These are phyloP conservation scores for Dastarcus helophoroides DNA, from an alignment of 2,888 invertebrate species.

Conservation along the genomic window DNA sequence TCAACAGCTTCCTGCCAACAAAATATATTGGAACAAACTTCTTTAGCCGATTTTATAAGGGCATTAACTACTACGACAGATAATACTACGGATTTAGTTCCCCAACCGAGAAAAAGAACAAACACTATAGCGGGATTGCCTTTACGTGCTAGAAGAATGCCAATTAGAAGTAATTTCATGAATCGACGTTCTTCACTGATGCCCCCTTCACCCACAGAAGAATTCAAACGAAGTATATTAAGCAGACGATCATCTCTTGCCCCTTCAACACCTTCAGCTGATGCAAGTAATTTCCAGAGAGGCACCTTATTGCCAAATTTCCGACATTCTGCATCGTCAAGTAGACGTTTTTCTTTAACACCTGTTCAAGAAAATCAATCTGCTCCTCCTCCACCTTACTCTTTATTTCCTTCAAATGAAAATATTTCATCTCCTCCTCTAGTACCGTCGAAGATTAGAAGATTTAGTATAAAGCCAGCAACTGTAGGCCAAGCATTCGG, in stretches of 20 bases:
- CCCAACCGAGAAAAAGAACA: no score
- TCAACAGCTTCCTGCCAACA: no score
- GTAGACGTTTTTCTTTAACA: slow-evolving; percentile 23
- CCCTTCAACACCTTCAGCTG: slow-evolving; percentile 4
- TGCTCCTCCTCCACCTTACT: slow-evolving; percentile 13
- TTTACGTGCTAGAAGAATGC: slow-evolving; percentile 15
- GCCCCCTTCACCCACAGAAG: slow-evolving; percentile 10
- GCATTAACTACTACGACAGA: no score
- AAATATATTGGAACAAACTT: slow-evolving; percentile 61
- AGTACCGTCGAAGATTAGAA: slow-evolving; percentile 13
- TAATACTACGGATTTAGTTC: no score
- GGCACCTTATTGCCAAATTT: background rate
- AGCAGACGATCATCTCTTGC: slow-evolving; percentile 8
- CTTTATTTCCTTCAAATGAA: background rate
- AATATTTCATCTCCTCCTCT: no score
- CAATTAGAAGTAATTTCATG: slow-evolving; percentile 16
- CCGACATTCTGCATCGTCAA: background rate
- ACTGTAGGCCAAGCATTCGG: no score
- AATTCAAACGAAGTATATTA: no score
- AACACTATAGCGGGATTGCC: no score
- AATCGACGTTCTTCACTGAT: slow-evolving; percentile 24
- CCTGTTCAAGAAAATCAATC: slow-evolving; percentile 23
- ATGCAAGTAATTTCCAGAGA: slow-evolving; percentile 1
- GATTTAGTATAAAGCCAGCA: slow-evolving; percentile 10
- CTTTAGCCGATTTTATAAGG: slow-evolving; percentile 68